These are phyloP conservation scores for Anorthoa munda DNA, from an alignment of 2,888 invertebrate species.

Conservation along the genomic window DNA sequence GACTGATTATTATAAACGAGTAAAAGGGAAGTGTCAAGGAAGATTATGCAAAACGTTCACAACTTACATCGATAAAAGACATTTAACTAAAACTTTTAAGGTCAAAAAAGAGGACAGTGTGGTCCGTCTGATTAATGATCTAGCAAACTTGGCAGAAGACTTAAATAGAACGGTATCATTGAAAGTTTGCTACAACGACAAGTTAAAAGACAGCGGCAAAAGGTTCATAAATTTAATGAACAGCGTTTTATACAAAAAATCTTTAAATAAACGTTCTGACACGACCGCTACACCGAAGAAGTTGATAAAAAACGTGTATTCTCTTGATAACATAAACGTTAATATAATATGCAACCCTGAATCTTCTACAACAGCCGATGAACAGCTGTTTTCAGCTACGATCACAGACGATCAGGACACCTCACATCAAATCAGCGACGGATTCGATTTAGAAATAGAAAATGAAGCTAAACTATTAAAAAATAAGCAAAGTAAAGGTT, in stretches of 20 bases:
- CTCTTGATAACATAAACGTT: conserved; percentile 81
- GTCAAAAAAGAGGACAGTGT: conserved; percentile 50
- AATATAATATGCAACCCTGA: conserved; percentile 80
- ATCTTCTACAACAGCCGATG: conserved; percentile 12
- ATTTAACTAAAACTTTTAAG: conserved; percentile 35
- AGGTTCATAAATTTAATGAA: conserved; percentile 63
- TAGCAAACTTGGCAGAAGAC: conserved; percentile 66
- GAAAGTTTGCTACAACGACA: conserved; percentile 62
- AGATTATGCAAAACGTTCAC: conserved; percentile 77
- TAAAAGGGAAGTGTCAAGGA: conserved; percentile 82
- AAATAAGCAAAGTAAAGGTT: conserved; percentile 57
- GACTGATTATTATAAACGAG: conserved; percentile 81
- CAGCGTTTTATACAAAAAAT: conserved; percentile 56
- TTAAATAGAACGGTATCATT: conserved; percentile 66
- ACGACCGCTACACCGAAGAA: conserved; percentile 41
- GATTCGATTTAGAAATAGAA: conserved; percentile 36
- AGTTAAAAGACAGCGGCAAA: conserved; percentile 65
- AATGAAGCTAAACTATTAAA: conserved; percentile 5
- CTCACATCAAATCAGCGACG: neutral
- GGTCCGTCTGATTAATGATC: conserved; percentile 53
- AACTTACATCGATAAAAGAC: conserved; percentile 77
- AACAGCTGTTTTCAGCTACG: neutral
- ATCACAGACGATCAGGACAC: neutral
- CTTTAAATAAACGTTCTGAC: conserved; percentile 54
- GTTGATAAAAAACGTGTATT: conserved; percentile 72